phyloP scores from a whole-genome alignment of 2,888 invertebrate genomes.

The Trachelus troglodyta region DNA sequence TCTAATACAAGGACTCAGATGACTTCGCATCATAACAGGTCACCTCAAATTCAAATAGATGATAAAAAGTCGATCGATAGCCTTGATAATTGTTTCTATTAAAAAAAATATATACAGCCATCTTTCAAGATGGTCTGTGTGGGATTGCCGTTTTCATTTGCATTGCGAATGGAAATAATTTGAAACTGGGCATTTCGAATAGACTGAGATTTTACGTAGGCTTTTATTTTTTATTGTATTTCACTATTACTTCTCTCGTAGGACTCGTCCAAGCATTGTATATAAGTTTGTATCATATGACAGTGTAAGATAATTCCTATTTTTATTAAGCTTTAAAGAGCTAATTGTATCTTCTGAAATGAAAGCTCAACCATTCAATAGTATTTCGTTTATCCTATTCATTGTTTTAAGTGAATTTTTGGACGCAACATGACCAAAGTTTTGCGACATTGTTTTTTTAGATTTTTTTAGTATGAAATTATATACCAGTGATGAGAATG shows the following conservation, averaged over 20 bases:
- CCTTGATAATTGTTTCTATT: not conserved
- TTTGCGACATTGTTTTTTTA: not conserved
- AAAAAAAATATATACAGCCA: constrained; percentile 10
- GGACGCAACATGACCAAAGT: not conserved
- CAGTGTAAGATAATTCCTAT: constrained; percentile 2
- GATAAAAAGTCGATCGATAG: constrained; percentile 1
- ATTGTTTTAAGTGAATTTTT: not conserved
- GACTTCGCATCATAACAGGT: not conserved
- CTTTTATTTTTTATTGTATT: constrained; percentile 6
- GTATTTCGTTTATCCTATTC: not conserved
- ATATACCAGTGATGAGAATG: constrained; percentile 12
- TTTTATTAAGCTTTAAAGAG: not conserved
- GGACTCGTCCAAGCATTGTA: not conserved
- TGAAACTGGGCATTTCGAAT: constrained; percentile 3
- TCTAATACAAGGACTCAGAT: not conserved
- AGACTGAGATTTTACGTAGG: constrained; percentile 7
- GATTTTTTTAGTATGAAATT: not conserved
- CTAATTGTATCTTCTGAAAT: not conserved
- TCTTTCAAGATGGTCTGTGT: constrained; percentile 20
- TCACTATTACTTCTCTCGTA: constrained; percentile 1
- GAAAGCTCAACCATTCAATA: not conserved
- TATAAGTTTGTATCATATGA: constrained; percentile 6
- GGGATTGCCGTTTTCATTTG: constrained; percentile 39
- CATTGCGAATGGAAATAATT: not conserved
- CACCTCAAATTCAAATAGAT: constrained; percentile 14